These are phyloP conservation scores for Vireo altiloquus DNA, from an alignment of 2,113 vertebrate genomes.

Conservation along the genomic window DNA sequence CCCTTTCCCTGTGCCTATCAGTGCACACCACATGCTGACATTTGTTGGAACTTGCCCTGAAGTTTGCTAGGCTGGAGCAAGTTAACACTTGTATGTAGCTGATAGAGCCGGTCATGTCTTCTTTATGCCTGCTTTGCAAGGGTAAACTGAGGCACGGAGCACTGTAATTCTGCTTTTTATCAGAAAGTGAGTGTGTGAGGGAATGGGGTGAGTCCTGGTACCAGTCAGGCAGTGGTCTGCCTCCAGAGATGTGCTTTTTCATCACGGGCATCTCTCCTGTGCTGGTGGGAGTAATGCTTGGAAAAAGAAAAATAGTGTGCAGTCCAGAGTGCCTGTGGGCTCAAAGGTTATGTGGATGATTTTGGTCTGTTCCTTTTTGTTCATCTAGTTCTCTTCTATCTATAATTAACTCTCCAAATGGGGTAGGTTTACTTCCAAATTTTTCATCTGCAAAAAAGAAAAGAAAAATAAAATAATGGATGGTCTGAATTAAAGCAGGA, in stretches of 20 bases:
- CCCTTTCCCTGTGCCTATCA: slow-evolving; percentile 8
- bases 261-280: not conserved
- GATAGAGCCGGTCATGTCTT: not conserved
- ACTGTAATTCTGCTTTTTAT: not conserved
- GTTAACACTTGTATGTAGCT: not conserved
- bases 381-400: not conserved
- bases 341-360: not conserved
- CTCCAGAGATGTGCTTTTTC: not conserved
- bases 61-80: not conserved
- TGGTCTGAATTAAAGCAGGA: not conserved
- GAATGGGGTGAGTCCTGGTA: not conserved
- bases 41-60: slow-evolving; percentile 27
- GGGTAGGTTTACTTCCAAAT: not conserved
- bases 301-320: not conserved
- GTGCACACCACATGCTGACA: not conserved
- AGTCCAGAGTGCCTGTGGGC: not conserved
- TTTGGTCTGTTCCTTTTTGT: not conserved
- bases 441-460: not conserved
- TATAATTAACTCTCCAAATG: not conserved
- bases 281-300: not conserved
- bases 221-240: not conserved
- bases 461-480: not conserved
- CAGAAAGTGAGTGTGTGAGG: not conserved
- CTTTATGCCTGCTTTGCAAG: not conserved
- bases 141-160: slow-evolving; percentile 30